A percentile compares a stretch with the other conserved stretches of the same genome.
These are phyloP conservation scores for Cephus pulcher DNA, from an alignment of 2,888 invertebrate genomes.

Conservation along the genomic window DNA sequence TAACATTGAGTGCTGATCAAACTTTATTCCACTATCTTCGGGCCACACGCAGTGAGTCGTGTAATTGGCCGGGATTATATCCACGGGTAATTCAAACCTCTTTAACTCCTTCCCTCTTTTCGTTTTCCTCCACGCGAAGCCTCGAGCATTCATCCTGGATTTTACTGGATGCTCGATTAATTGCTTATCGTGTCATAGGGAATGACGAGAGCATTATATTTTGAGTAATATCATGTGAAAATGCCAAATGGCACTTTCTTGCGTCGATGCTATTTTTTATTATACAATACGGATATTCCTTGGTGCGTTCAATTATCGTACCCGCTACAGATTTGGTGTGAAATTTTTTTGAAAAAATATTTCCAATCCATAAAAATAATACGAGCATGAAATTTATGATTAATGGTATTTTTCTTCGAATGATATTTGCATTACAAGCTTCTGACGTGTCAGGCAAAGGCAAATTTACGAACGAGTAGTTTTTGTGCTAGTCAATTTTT, in stretches of 20 bases:
- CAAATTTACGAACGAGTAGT: background rate
- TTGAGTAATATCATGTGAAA: background rate
- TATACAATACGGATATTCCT: background rate
- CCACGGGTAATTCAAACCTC: background rate
- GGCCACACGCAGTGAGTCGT: constrained; percentile 17
- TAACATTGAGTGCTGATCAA: constrained; percentile 44
- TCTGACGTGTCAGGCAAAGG: background rate
- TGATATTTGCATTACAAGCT: background rate
- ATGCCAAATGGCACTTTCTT: background rate
- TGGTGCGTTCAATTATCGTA: background rate
- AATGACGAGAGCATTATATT: background rate
- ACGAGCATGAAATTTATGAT: background rate
- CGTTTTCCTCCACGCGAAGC: background rate
- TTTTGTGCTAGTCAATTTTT: background rate
- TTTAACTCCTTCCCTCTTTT: background rate
- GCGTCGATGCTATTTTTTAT: background rate
- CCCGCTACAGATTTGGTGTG: too few relatives aligned
- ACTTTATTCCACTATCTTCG: constrained; percentile 29
- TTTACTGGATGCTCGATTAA: background rate
- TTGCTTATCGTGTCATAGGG: background rate
- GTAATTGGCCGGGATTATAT: constrained; percentile 32
- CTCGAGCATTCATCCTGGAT: background rate
- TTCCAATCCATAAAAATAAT: background rate
- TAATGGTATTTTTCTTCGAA: background rate
- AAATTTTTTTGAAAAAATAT: too few relatives aligned